Evolutionary conservation across 2,888 invertebrate species (phyloP).

Genomic region (Leptopilina myrica): DNA sequence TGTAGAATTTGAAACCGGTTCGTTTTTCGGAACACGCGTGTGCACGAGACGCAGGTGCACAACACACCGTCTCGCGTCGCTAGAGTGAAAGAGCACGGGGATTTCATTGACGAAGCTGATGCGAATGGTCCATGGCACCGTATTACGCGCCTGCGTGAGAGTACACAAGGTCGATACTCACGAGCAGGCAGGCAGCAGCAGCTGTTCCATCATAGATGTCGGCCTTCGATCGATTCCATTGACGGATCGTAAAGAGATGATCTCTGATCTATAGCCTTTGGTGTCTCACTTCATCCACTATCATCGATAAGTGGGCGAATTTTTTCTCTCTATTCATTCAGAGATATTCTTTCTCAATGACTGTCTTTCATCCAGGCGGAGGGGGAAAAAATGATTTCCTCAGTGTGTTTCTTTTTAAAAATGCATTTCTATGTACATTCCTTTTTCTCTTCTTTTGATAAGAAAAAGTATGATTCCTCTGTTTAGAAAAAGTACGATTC

Average conservation of each 20-base stretch:
- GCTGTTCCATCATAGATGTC: slow-evolving; percentile 20
- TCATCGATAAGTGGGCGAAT: too few species aligned
- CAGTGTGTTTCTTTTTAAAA: too few species aligned
- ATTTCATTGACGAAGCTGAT: slow-evolving; percentile 55
- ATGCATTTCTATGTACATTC: too few species aligned
- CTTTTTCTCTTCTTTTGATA: too few species aligned
- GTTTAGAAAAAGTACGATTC: too few species aligned
- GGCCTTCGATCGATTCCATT: slow-evolving; percentile 33
- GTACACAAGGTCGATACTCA: slow-evolving; percentile 29
- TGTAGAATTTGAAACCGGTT: slow-evolving; percentile 57
- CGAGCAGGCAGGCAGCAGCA: neutral
- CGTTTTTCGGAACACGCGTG: slow-evolving; percentile 51
- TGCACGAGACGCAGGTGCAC: slow-evolving; percentile 24
- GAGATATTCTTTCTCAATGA: too few species aligned
- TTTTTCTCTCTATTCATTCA: too few species aligned
- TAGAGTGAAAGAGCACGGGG: slow-evolving; percentile 48
- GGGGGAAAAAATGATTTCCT: neutral
- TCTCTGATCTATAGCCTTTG: slow-evolving; percentile 33
- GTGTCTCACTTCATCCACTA: neutral
- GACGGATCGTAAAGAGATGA: slow-evolving; percentile 29
- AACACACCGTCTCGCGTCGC: neutral
- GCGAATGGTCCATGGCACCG: slow-evolving; percentile 33
- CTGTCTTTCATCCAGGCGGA: too few species aligned
- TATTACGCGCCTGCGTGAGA: slow-evolving; percentile 35
- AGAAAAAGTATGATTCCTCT: too few species aligned